Conservation (phyloP, 1,140 invertebrate genomes). For the Orius insidiosus region DNA sequence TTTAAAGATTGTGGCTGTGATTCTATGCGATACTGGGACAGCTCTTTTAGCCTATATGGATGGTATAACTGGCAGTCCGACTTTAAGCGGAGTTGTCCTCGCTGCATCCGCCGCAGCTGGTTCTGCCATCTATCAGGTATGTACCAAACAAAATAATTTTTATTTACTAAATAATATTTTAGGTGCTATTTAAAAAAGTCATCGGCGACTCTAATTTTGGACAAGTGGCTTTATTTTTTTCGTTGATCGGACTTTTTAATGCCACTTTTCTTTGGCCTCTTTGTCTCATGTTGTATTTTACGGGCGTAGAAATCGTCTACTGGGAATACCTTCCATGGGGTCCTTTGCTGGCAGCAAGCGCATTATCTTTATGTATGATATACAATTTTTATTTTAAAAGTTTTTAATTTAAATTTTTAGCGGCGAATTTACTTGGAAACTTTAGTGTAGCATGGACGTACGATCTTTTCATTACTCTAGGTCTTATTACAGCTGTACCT, state of each 20-base stretch:
- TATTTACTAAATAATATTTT: constrained; percentile 14
- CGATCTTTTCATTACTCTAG: constrained; percentile 81
- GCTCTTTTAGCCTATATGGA: constrained; percentile 90
- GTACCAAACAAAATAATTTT: constrained; percentile 12
- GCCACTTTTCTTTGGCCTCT: constrained; percentile 72
- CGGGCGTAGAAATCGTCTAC: constrained; percentile 59
- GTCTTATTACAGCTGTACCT: constrained; percentile 77
- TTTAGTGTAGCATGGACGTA: constrained; percentile 81
- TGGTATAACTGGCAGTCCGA: constrained; percentile 75
- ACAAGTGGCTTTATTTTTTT: constrained; percentile 74
- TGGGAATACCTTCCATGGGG: constrained; percentile 67
- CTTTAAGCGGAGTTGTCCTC: constrained; percentile 77
- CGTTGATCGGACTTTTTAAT: constrained; percentile 67
- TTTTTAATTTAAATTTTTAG: constrained; percentile 36
- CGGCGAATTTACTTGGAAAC: constrained; percentile 76
- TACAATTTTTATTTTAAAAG: not conserved
- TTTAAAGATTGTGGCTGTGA: constrained; percentile 79
- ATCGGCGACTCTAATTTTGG: constrained; percentile 78
- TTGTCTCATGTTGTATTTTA: constrained; percentile 64
- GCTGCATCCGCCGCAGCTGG: constrained; percentile 73
- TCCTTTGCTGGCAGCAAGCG: constrained; percentile 54
- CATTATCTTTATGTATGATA: constrained; percentile 51
- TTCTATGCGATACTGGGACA: constrained; percentile 84
- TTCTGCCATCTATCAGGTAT: constrained; percentile 81
- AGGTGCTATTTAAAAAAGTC: constrained; percentile 80